A percentile compares a stretch with the other conserved stretches of the same genome.
phyloP scores from a whole-genome alignment of 2,797 vertebrate species.

The Cichlasoma orientale region DNA sequence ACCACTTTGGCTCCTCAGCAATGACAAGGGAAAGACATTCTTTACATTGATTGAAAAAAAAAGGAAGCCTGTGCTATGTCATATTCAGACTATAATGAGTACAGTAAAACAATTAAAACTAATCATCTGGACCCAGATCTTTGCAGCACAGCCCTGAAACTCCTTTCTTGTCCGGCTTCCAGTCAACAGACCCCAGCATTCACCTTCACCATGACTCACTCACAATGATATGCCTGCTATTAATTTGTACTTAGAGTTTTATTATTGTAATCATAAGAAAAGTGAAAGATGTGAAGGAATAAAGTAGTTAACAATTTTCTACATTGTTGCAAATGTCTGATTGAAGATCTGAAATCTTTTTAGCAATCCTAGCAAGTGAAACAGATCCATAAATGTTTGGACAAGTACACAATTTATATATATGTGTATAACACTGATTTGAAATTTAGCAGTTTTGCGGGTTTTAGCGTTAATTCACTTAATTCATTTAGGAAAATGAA shows the following conservation, averaged over 20 bases:
- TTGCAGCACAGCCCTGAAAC: constrained; percentile 12
- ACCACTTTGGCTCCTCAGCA: constrained; percentile 34
- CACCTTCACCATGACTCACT: constrained; percentile 33
- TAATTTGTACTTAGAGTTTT: constrained; percentile 46
- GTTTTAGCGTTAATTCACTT: too few relatives aligned
- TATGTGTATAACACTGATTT: too few relatives aligned
- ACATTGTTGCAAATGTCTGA: not conserved
- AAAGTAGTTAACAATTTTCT: not conserved
- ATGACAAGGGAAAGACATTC: constrained; percentile 49
- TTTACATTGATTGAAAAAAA: constrained; percentile 15
- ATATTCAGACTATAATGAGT: not conserved
- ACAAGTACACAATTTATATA: too few relatives aligned
- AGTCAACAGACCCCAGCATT: not conserved
- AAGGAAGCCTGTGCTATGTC: not conserved
- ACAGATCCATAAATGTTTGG: too few relatives aligned
- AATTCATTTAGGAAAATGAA: too few relatives aligned
- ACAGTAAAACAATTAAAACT: not conserved
- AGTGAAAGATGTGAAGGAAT: not conserved
- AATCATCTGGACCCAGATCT: not conserved
- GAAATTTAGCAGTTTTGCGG: too few relatives aligned
- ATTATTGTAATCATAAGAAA: constrained; percentile 10
- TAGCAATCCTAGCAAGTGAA: too few relatives aligned
- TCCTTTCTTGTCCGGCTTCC: constrained; percentile 38
- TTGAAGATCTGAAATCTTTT: too few relatives aligned
- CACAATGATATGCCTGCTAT: constrained; percentile 9